These are phyloP conservation scores for Brachionus rubens DNA, from an alignment of 1,140 invertebrate genomes.

Conservation along the genomic window DNA sequence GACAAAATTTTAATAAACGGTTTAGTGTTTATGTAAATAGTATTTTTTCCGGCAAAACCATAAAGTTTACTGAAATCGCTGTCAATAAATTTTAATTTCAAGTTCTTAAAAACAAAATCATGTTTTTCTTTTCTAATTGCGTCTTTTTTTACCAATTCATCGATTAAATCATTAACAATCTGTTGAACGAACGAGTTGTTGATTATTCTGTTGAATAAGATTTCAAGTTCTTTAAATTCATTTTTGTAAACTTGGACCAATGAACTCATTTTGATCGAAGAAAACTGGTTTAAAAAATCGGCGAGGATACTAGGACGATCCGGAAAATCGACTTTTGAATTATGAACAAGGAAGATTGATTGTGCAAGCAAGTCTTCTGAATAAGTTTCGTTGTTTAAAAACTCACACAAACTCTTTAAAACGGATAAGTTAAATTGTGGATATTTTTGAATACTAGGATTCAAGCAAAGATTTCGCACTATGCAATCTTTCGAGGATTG, in stretches of 20 bases:
- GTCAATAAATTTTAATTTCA: neutral
- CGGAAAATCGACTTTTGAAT: neutral
- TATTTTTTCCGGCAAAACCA: neutral
- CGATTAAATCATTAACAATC: neutral
- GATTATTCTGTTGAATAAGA: neutral
- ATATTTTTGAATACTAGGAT: neutral
- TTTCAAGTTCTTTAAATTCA: neutral
- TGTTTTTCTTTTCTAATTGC: neutral
- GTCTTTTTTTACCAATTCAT: constrained; percentile 3
- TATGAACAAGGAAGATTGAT: constrained; percentile 10
- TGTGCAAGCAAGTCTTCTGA: neutral
- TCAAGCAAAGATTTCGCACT: neutral
- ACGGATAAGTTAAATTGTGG: neutral
- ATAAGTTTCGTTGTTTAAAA: neutral
- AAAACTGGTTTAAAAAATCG: neutral
- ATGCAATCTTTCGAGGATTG: neutral
- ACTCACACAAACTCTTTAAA: neutral
- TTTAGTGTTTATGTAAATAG: constrained; percentile 1
- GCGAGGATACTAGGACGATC: neutral
- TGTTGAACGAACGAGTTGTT: neutral
- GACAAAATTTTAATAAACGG: neutral
- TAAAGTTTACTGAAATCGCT: neutral
- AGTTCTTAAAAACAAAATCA: neutral
- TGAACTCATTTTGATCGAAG: constrained; percentile 4
- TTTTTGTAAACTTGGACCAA: neutral